Evolutionary conservation across 2,797 vertebrate species (phyloP).

Genomic region (Eulemur coronatus): DNA sequence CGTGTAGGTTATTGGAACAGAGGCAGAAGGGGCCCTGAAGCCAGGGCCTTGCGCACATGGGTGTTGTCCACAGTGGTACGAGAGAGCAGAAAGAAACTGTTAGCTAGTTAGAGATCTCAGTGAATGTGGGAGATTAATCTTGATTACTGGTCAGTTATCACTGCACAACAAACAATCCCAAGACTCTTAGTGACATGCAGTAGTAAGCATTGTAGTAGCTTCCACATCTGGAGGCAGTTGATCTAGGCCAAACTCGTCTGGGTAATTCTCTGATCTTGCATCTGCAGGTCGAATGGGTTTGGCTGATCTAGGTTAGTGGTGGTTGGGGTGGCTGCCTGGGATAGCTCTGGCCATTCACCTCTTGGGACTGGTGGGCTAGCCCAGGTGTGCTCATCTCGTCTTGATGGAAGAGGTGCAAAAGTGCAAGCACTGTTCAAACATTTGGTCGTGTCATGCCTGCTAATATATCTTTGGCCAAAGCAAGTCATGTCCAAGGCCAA

Average conservation of each 20-base stretch:
- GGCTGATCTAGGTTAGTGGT: background rate
- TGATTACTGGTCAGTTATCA: background rate
- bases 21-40: background rate
- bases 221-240: background rate
- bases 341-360: background rate
- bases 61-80: background rate
- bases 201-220: background rate
- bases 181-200: background rate
- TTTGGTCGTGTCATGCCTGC: background rate
- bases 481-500: background rate
- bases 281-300: background rate
- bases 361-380: background rate
- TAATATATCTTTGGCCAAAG: constrained; percentile 29
- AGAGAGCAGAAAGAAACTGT: background rate
- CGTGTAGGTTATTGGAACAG: background rate
- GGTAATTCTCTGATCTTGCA: background rate
- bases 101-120: background rate
- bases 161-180: background rate
- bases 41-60: background rate
- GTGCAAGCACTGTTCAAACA: background rate
- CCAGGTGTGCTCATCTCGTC: background rate
- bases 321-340: background rate
- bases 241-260: background rate
- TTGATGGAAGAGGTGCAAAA: background rate
- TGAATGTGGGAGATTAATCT: background rate